Percentiles rank a stretch among this genome's conserved stretches.
phyloP scores from a whole-genome alignment of 1,140 invertebrate species.

The Procambarus clarkii region DNA sequence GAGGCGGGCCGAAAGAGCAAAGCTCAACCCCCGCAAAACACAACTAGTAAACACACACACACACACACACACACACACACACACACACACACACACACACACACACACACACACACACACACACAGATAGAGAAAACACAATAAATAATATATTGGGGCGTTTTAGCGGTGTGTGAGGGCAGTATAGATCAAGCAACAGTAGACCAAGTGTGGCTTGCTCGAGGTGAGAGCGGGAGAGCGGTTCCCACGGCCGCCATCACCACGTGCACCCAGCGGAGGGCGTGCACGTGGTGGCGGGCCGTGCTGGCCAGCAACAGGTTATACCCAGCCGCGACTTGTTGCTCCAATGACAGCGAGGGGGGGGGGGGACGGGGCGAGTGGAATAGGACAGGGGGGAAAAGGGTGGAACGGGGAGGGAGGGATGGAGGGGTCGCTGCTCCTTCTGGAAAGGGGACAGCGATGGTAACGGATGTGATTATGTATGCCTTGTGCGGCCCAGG shows the following conservation, averaged over 20 bases:
- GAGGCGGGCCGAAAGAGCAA: no score
- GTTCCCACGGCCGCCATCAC: slow-evolving; percentile 40
- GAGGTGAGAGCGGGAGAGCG: neutral
- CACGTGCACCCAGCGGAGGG: slow-evolving; percentile 41
- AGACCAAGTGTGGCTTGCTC: neutral
- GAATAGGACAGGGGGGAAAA: neutral
- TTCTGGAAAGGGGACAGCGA: no score
- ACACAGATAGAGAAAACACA: neutral
- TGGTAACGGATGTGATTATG: no score
- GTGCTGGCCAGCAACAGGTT: slow-evolving; percentile 25
- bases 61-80: neutral
- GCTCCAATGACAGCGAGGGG: neutral
- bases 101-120: neutral
- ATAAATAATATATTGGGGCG: neutral
- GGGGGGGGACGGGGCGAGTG: neutral
- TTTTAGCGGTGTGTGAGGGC: neutral
- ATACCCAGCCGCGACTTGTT: neutral
- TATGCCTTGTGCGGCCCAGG: no score
- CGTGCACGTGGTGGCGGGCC: slow-evolving; percentile 48
- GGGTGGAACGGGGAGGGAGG: no score
- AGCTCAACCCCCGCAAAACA: no score
- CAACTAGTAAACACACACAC: neutral
- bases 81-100: neutral
- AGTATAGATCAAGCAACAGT: slow-evolving; percentile 8
- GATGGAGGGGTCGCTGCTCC: no score